These are phyloP conservation scores for Bovichtus diacanthus DNA, from an alignment of 2,797 vertebrate genomes.

Conservation along the genomic window DNA sequence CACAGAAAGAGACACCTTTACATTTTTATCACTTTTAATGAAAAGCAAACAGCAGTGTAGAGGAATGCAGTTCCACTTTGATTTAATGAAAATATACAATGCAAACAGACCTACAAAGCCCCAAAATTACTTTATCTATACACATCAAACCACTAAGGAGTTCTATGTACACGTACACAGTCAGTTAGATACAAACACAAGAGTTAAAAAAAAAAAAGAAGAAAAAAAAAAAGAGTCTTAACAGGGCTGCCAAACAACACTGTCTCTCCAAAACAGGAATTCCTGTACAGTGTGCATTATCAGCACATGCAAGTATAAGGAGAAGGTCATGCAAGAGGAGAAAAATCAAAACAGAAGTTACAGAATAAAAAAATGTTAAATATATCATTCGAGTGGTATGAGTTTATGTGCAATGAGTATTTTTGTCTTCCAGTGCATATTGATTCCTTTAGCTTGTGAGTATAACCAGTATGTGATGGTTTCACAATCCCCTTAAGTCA, in stretches of 20 bases:
- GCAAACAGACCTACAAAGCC: slow-evolving; percentile 79
- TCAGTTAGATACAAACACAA: slow-evolving; percentile 78
- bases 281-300: slow-evolving; percentile 71
- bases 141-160: slow-evolving; percentile 78
- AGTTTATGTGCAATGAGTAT: slow-evolving; percentile 15
- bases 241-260: slow-evolving; percentile 63
- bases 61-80: slow-evolving; percentile 72
- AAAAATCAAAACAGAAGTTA: slow-evolving; percentile 49
- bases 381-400: slow-evolving; percentile 50
- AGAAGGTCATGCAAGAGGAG: slow-evolving; percentile 64
- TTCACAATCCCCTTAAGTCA: slow-evolving; percentile 21
- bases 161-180: slow-evolving; percentile 73
- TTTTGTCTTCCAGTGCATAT: slow-evolving; percentile 38
- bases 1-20: slow-evolving; percentile 37
- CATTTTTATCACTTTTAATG: slow-evolving; percentile 76
- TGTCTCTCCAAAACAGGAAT: slow-evolving; percentile 59
- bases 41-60: slow-evolving; percentile 80
- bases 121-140: slow-evolving; percentile 76
- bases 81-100: slow-evolving; percentile 84
- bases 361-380: slow-evolving; percentile 46
- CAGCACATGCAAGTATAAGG: slow-evolving; percentile 74
- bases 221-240: slow-evolving; percentile 58
- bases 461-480: slow-evolving; percentile 17
- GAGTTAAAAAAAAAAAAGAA: slow-evolving; percentile 57
- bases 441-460: slow-evolving; percentile 18